Conservation (phyloP, 2,888 invertebrate genomes). For the Helicoverpa assulta region DNA sequence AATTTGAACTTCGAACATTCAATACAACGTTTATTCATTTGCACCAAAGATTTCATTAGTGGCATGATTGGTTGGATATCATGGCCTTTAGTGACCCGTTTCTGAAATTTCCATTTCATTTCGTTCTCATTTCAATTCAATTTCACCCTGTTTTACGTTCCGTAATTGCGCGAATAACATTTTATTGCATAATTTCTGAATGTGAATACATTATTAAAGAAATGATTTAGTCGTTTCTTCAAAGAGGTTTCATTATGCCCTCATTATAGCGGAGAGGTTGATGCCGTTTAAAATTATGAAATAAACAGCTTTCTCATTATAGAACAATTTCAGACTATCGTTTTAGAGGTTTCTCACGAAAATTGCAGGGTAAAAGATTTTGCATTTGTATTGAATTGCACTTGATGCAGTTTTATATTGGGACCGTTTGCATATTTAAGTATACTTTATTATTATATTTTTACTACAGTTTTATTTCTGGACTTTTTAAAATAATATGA, state of each 20-base stretch:
- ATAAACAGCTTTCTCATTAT: slow-evolving; percentile 23
- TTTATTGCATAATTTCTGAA: slow-evolving; percentile 42
- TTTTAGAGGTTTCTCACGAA: slow-evolving; percentile 13
- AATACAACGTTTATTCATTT: slow-evolving; percentile 22
- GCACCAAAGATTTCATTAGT: slow-evolving; percentile 45
- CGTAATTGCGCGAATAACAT: slow-evolving; percentile 47
- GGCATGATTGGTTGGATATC: slow-evolving; percentile 42
- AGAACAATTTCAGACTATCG: slow-evolving; percentile 18
- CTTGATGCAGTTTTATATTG: background rate
- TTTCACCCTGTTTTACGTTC: slow-evolving; percentile 44
- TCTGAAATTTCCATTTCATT: slow-evolving; percentile 53
- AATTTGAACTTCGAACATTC: slow-evolving; percentile 12
- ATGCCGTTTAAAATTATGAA: slow-evolving; percentile 38
- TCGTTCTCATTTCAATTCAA: slow-evolving; percentile 35
- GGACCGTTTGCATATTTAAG: background rate
- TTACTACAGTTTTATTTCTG: too few species aligned
- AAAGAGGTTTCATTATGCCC: slow-evolving; percentile 27
- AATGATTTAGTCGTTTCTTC: slow-evolving; percentile 38
- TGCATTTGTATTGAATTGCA: background rate
- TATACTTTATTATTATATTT: background rate
- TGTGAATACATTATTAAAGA: slow-evolving; percentile 32
- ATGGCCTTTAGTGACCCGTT: slow-evolving; percentile 46
- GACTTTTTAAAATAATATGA: background rate
- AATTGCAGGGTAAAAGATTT: slow-evolving; percentile 3
- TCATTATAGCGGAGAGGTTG: slow-evolving; percentile 14